A percentile compares a stretch with the other conserved stretches of the same genome.
Evolutionary conservation across 2,797 vertebrate species (phyloP).

Genomic region (Bradypus variegatus): DNA sequence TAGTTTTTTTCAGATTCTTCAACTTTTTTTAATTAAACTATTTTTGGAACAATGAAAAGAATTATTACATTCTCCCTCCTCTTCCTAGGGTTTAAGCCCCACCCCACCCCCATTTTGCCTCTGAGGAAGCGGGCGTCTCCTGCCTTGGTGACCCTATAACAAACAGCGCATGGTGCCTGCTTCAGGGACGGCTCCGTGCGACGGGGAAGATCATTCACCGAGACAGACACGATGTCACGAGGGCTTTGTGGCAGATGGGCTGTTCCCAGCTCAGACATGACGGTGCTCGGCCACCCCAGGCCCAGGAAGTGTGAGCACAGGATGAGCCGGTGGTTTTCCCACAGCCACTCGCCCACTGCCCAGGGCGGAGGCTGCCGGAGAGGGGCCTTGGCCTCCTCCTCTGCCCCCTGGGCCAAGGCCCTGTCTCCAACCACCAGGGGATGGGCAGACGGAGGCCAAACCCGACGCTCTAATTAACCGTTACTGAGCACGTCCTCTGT

Average conservation of each 20-base stretch:
- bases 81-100: not conserved
- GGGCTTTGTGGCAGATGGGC: not conserved
- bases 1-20: too few species aligned
- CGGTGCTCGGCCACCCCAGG: conserved; percentile 1
- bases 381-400: too few species aligned
- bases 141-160: conserved; percentile 1
- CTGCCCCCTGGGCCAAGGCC: not conserved
- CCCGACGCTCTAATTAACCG: not conserved
- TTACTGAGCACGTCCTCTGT: not conserved
- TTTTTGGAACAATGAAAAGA: too few species aligned
- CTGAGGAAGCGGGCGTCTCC: not conserved
- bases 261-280: conserved; percentile 34
- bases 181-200: not conserved
- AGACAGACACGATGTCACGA: not conserved
- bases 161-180: not conserved
- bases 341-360: not conserved
- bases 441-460: not conserved
- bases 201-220: conserved; percentile 36
- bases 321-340: conserved; percentile 29
- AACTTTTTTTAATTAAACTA: too few species aligned
- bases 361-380: too few species aligned
- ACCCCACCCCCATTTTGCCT: not conserved
- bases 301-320: not conserved
- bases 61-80: not conserved
- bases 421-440: not conserved